phyloP scores from a whole-genome alignment of 2,888 invertebrate genomes.

The Hedya salicella region DNA sequence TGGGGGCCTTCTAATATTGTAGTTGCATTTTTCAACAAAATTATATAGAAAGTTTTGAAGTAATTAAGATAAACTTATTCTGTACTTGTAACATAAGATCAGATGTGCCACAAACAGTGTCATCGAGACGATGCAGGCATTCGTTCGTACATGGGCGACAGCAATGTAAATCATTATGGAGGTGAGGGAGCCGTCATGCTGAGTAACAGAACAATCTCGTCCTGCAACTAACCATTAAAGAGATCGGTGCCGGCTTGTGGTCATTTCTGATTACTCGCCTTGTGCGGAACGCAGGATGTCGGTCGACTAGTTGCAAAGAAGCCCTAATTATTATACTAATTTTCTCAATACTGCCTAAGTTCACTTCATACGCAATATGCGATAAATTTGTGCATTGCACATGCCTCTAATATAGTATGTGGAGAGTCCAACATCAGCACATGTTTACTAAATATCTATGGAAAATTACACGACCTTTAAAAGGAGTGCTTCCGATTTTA shows the following conservation, averaged over 20 bases:
- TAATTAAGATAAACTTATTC: slow-evolving; percentile 21
- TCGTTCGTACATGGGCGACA: slow-evolving; percentile 54
- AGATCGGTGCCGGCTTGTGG: slow-evolving; percentile 70
- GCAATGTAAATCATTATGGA: slow-evolving; percentile 66
- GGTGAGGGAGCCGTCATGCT: slow-evolving; percentile 58
- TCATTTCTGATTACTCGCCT: slow-evolving; percentile 71
- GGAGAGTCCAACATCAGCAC: too few relatives aligned
- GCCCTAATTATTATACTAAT: slow-evolving; percentile 37
- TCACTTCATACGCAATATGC: slow-evolving; percentile 5
- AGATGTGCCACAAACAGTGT: slow-evolving; percentile 61
- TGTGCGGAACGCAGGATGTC: slow-evolving; percentile 64
- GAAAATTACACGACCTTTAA: too few relatives aligned
- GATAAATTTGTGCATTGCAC: slow-evolving; percentile 3
- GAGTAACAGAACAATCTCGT: slow-evolving; percentile 61
- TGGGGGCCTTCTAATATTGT: background rate
- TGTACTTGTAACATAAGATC: slow-evolving; percentile 55
- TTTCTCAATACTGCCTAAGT: slow-evolving; percentile 22
- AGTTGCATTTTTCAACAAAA: too few relatives aligned
- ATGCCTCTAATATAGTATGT: background rate
- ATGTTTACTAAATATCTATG: too few relatives aligned
- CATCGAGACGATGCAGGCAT: slow-evolving; percentile 54
- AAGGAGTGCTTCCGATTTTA: too few relatives aligned
- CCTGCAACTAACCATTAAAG: slow-evolving; percentile 55
- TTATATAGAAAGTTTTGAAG: slow-evolving; percentile 1
- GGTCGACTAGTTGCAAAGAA: slow-evolving; percentile 49